phyloP scores from a whole-genome alignment of 2,113 vertebrate genomes.

The Damaliscus lunatus region DNA sequence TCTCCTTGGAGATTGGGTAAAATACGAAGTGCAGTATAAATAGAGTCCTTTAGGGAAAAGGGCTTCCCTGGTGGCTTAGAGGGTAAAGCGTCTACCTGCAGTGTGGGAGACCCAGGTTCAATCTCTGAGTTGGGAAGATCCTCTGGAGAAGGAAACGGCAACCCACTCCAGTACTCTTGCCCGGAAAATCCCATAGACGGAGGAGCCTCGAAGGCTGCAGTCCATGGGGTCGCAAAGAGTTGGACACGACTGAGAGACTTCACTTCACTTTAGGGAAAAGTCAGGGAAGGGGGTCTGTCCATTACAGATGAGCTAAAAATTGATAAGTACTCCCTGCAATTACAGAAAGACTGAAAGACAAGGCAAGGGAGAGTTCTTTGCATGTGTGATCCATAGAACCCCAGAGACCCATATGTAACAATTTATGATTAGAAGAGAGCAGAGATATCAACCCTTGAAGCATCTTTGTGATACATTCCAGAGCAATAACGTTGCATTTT shows the following conservation, averaged over 20 bases:
- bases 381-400: not conserved
- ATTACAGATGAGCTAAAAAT: not conserved
- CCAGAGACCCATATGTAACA: slow-evolving; percentile 24
- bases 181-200: too few species aligned
- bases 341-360: slow-evolving; percentile 44
- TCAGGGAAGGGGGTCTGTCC: not conserved
- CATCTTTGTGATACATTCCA: slow-evolving; percentile 41
- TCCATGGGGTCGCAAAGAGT: too few species aligned
- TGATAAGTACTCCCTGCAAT: not conserved
- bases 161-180: too few species aligned
- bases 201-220: too few species aligned
- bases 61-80: too few species aligned
- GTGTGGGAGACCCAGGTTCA: too few species aligned
- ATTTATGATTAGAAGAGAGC: slow-evolving; percentile 52
- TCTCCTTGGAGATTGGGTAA: slow-evolving; percentile 38
- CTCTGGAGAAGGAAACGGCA: too few species aligned
- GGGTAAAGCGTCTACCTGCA: too few species aligned
- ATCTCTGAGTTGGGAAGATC: too few species aligned
- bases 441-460: slow-evolving; percentile 37
- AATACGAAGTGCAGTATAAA: slow-evolving; percentile 14
- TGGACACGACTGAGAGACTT: too few species aligned
- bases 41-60: slow-evolving; percentile 19
- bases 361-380: slow-evolving; percentile 26
- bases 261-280: slow-evolving; percentile 14
- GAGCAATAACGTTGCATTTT: not conserved